These are phyloP conservation scores for Neoascia interrupta DNA, from an alignment of 2,888 invertebrate species.

Conservation along the genomic window DNA sequence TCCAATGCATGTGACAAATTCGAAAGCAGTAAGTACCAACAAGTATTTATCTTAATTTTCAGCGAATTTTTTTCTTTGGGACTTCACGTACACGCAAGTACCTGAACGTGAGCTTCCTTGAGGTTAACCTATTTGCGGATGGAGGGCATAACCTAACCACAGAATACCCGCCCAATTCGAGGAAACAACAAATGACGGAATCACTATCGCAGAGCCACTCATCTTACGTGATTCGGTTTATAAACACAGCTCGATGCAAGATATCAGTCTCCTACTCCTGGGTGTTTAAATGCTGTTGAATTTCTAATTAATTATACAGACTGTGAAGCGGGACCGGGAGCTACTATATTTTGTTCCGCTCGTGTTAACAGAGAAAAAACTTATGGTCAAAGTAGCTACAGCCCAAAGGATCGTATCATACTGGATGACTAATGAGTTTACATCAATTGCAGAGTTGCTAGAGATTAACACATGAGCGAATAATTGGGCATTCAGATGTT, in stretches of 20 bases:
- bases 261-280: conserved; percentile 13
- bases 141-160: too few species aligned
- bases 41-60: conserved; percentile 29
- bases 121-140: conserved; percentile 53
- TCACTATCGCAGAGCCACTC: conserved; percentile 63
- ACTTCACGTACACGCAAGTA: conserved; percentile 38
- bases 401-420: too few species aligned
- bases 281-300: conserved; percentile 16
- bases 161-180: conserved; percentile 53
- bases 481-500: too few species aligned
- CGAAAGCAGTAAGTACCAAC: conserved; percentile 55
- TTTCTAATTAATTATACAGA: conserved; percentile 11
- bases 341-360: conserved; percentile 27
- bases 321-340: conserved; percentile 3
- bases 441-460: too few species aligned
- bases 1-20: conserved; percentile 62
- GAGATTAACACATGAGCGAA: too few species aligned
- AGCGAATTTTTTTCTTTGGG: not conserved
- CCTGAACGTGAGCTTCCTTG: conserved; percentile 41
- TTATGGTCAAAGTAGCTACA: too few species aligned
- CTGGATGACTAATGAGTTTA: too few species aligned
- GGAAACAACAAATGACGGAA: conserved; percentile 56
- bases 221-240: conserved; percentile 67
- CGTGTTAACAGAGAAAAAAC: conserved; percentile 12
- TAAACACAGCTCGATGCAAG: conserved; percentile 42